Percentiles rank a stretch among this genome's conserved stretches.
These are phyloP conservation scores for Epirrhoe alternata DNA, from an alignment of 2,888 invertebrate species.

Conservation along the genomic window DNA sequence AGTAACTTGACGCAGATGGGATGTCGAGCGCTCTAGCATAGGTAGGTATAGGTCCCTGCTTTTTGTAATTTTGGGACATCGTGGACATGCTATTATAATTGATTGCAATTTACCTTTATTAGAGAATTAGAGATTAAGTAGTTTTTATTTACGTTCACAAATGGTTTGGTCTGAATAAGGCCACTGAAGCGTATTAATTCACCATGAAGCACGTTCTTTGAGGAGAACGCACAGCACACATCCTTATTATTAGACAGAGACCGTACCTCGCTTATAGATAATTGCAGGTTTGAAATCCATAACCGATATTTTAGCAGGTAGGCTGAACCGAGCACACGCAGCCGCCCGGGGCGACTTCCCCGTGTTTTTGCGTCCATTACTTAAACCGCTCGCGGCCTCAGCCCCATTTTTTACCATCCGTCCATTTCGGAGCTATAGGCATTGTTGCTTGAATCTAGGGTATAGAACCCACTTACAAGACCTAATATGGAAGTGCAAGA, in stretches of 20 bases:
- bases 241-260: not conserved
- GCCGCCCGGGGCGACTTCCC: conserved; percentile 23
- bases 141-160: too few relatives aligned
- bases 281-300: not conserved
- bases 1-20: not conserved
- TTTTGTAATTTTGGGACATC: too few relatives aligned
- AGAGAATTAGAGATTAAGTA: not conserved
- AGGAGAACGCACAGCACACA: not conserved
- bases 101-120: too few relatives aligned
- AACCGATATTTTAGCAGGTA: not conserved
- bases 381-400: conserved; percentile 25
- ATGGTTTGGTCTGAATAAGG: not conserved
- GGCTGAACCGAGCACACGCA: not conserved
- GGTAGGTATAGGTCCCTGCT: too few relatives aligned
- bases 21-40: too few relatives aligned
- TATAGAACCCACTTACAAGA: not conserved
- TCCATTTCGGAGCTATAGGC: conserved; percentile 28
- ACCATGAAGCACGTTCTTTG: not conserved
- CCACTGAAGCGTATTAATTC: not conserved
- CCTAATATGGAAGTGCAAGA: not conserved
- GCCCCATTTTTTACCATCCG: conserved; percentile 34
- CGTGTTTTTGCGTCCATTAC: conserved; percentile 33
- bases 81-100: too few relatives aligned
- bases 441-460: not conserved
- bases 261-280: not conserved